Evolutionary conservation across 2,888 invertebrate genomes (phyloP), one percentile per base, ranked within the genome.

Genomic region (Acutogordius australiensis): DNA sequence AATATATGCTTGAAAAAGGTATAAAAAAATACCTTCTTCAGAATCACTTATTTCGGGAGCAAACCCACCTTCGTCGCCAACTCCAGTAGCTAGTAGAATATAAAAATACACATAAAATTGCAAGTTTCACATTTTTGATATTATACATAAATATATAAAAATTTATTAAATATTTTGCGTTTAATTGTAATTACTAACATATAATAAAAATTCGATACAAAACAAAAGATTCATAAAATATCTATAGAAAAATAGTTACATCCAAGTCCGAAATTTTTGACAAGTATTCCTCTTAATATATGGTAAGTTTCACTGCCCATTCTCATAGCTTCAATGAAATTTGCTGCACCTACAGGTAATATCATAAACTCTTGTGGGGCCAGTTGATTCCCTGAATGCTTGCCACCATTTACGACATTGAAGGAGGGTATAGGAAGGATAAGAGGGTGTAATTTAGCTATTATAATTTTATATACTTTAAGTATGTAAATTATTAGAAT

Each of bases 51-150:
- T 91, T 73, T 94, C 91, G 63, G 97, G 94, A 57, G 94, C 94
- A 70, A 97, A 97, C 65, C 97, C 97, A 73, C 97, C 97, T 73
- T 97, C 97, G 74, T 97, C 97, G 65, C 94, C 94, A 4, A 97
- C 97, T 65, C 91, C 84, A 4, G 90, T 90, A 29, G 88, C 87
- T 37, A 37, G n/a, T 13, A 13, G 8, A 37, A 37, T 37, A 13
- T 37, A n/a, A 37, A n/a, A n/a, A n/a, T n/a, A n/a, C n/a, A n/a
- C n/a, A n/a, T n/a, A n/a, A n/a, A n/a, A n/a, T n/a, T n/a, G n/a
- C n/a, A n/a, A n/a, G n/a, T n/a, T n/a, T n/a, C n/a, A n/a, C n/a
- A n/a, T n/a, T n/a, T n/a, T n/a, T n/a, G n/a, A n/a, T n/a, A n/a
- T n/a, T n/a, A n/a, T n/a, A n/a, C n/a, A n/a, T n/a, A n/a, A n/a